phyloP scores from a whole-genome alignment of 2,113 vertebrate species.

The Ardeotis arabs region DNA sequence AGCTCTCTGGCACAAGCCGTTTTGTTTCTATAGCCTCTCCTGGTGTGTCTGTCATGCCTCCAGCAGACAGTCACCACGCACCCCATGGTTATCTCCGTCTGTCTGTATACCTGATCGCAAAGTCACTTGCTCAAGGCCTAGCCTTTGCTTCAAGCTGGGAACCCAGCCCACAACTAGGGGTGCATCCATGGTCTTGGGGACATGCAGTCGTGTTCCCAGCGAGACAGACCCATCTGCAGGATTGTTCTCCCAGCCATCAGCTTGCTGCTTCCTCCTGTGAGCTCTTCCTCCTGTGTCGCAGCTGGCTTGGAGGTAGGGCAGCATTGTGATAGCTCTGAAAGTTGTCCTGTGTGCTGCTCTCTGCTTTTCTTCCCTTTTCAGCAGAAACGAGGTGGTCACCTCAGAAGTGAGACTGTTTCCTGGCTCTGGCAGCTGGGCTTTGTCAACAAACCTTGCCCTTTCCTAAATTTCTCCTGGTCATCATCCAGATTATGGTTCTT shows the following conservation, averaged over 20 bases:
- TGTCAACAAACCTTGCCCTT: background rate
- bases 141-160: background rate
- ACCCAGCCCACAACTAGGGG: background rate
- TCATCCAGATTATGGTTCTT: background rate
- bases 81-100: background rate
- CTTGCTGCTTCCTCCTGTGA: background rate
- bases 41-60: background rate
- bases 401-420: background rate
- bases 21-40: background rate
- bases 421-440: background rate
- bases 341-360: background rate
- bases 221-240: background rate
- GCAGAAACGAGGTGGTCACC: background rate
- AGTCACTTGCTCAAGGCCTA: background rate
- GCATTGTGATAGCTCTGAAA: background rate
- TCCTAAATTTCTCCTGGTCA: background rate
- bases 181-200: background rate
- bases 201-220: background rate
- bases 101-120: background rate
- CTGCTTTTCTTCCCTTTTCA: background rate
- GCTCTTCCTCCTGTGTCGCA: background rate
- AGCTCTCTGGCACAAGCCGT: background rate
- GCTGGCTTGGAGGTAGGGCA: background rate
- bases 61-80: background rate
- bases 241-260: background rate